Percentiles rank a stretch among this genome's conserved stretches.
phyloP scores from a whole-genome alignment of 1,140 invertebrate genomes.

The Caerostris darwini region DNA sequence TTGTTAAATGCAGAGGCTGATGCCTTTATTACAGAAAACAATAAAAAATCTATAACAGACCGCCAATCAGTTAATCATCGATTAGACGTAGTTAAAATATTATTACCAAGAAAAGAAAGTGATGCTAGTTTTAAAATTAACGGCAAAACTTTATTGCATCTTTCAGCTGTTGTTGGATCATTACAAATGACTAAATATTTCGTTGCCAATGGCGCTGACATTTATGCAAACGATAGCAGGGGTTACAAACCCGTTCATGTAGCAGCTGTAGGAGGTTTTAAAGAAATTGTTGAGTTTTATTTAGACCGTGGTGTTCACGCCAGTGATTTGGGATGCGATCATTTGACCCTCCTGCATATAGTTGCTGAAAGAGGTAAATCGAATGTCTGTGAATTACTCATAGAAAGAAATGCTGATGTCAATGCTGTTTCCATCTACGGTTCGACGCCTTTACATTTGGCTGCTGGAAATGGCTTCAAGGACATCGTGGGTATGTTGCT shows the following conservation, averaged over 20 bases:
- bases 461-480: background rate
- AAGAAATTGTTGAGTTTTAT: constrained; percentile 63
- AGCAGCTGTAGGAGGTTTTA: constrained; percentile 79
- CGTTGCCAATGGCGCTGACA: constrained; percentile 33
- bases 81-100: constrained; percentile 23
- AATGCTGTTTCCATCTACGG: constrained; percentile 44
- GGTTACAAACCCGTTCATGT: constrained; percentile 78
- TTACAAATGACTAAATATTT: constrained; percentile 33
- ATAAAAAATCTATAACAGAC: background rate
- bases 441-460: background rate
- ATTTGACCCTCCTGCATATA: background rate
- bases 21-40: background rate
- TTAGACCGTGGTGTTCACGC: background rate
- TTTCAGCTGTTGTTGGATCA: background rate
- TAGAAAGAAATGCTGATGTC: background rate
- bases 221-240: background rate
- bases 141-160: background rate
- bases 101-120: background rate
- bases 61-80: background rate
- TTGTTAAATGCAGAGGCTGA: constrained; percentile 34
- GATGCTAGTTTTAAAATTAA: background rate
- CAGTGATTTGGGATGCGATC: background rate
- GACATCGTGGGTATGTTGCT: constrained; percentile 31
- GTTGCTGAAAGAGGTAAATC: background rate
- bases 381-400: constrained; percentile 4